Base-by-base conservation (phyloP, 2,888 invertebrate species). In the Chymomyza procnemis region DNA sequence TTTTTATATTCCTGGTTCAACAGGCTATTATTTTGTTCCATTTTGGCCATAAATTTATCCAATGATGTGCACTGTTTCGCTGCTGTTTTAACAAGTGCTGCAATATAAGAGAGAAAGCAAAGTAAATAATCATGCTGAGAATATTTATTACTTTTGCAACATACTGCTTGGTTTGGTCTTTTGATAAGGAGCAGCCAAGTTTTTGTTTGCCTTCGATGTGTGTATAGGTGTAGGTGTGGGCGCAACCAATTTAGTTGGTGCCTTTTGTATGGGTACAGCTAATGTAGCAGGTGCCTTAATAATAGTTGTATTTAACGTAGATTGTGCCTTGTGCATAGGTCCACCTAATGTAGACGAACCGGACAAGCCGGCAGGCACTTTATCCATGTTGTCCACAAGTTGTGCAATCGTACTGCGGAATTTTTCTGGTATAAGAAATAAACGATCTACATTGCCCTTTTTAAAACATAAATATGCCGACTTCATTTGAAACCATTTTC, bases 401-500 rank as follows among this genome's bases (percentile, higher is more conserved):
- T 87, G 79, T 0, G 89, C 89, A 26, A 89, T 89, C 3, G 77
- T 80, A 57, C 78, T 74, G 0, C 89, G 78, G 56, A 89, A 89
- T 47, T 79, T 82, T 46, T 89, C 89, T 0, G 89, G 89, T 62
- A 89, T 89, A 2, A 89, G 60, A 30, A 89, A 81, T 14, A 89
- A 73, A 1, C 89, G 75, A 22, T 89, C 89, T 2, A 79, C 79
- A n/a, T 89, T 89, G 0, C 89, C 89, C 41, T 89, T 88, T 21
- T 89, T 89, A 41, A 79, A 89, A 50, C 89, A 89, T 0, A 89
- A 75, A 61, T 89, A 89, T 0, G 89, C 89, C 0, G 89, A 89
- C 61, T 89, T 89, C 89, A 89, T 89, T 72, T 89, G 89, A 64
- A 89, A 89, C 89, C 89, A 89, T 48, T 89, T 89, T 4, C 89